These are phyloP conservation scores for Eupithecia subumbrata DNA, from an alignment of 2,888 invertebrate genomes.

Conservation along the genomic window DNA sequence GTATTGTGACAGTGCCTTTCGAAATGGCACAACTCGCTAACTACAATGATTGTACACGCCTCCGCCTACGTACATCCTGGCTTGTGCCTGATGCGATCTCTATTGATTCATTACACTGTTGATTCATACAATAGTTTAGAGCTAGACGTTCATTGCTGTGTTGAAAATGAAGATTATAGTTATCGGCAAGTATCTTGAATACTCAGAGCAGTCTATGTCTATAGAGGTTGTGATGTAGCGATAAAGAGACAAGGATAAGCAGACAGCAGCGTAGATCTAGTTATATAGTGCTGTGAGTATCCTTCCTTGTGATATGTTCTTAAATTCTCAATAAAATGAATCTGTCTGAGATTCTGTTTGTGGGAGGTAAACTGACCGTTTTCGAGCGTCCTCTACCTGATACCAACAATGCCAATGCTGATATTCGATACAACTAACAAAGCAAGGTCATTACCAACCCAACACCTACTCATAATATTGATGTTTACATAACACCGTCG, in stretches of 20 bases:
- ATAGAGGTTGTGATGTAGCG: not conserved
- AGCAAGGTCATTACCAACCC: constrained; percentile 22
- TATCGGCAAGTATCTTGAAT: not conserved
- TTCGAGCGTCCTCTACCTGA: not conserved
- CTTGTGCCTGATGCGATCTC: constrained; percentile 44
- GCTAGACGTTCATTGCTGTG: constrained; percentile 21
- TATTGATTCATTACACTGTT: constrained; percentile 55
- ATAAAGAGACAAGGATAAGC: not conserved
- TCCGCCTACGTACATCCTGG: constrained; percentile 65
- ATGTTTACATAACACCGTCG: constrained; percentile 32
- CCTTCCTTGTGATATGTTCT: not conserved
- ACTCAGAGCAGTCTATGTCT: not conserved
- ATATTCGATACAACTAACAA: constrained; percentile 8
- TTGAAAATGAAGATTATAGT: constrained; percentile 18
- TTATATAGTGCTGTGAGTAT: not conserved
- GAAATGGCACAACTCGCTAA: constrained; percentile 47
- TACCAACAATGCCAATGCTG: constrained; percentile 2
- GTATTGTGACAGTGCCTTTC: constrained; percentile 47
- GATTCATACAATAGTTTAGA: constrained; percentile 41
- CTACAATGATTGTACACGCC: constrained; percentile 56
- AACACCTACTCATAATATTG: constrained; percentile 20
- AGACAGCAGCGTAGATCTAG: not conserved
- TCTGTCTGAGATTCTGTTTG: not conserved
- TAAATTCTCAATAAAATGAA: not conserved
- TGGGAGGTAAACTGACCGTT: not conserved